A percentile compares a stretch with the other conserved stretches of the same genome.
Evolutionary conservation across 2,113 vertebrate species (phyloP).

Genomic region (Tonatia bakeri): DNA sequence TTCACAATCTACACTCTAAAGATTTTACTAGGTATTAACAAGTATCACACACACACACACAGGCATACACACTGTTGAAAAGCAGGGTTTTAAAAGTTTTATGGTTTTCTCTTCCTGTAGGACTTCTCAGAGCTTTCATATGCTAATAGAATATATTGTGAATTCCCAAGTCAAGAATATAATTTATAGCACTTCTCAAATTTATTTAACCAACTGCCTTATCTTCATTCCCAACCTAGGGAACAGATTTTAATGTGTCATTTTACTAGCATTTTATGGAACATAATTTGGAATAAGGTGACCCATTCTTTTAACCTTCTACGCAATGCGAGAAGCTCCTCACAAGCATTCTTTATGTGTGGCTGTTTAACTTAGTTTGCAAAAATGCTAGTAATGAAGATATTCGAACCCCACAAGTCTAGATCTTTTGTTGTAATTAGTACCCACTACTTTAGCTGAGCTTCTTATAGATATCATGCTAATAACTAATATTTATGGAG

Average conservation of each 20-base stretch:
- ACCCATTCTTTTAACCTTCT: neutral
- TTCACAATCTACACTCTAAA: slow-evolving; percentile 1
- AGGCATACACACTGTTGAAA: neutral
- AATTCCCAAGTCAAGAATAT: neutral
- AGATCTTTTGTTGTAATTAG: neutral
- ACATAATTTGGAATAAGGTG: neutral
- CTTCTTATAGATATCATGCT: neutral
- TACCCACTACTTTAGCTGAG: neutral
- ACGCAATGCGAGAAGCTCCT: neutral
- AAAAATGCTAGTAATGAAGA: neutral
- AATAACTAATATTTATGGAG: neutral
- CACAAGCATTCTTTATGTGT: neutral
- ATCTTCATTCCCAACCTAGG: neutral
- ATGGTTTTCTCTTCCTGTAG: neutral
- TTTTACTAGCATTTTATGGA: neutral
- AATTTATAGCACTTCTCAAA: neutral
- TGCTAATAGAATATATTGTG: neutral
- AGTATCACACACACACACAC: neutral
- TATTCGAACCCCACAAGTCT: neutral
- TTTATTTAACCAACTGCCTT: neutral
- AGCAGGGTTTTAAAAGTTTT: neutral
- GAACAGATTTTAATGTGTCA: neutral
- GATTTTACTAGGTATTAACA: neutral
- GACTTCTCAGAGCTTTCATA: slow-evolving; percentile 3
- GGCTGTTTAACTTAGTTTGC: neutral